These are phyloP conservation scores for Carterocephalus palaemon DNA, from an alignment of 2,888 invertebrate genomes.

Conservation along the genomic window DNA sequence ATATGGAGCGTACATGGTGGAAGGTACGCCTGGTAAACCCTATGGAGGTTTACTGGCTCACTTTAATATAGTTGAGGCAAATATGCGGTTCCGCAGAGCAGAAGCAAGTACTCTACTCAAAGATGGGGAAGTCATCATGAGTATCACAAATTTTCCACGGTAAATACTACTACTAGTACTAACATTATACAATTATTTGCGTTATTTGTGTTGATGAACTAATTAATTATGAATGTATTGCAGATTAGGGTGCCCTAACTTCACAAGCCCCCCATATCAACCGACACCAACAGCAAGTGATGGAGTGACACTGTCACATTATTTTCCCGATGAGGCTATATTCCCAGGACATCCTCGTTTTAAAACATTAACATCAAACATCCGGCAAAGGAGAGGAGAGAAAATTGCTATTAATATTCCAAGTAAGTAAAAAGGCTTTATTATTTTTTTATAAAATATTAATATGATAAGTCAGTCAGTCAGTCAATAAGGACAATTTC, in stretches of 20 bases:
- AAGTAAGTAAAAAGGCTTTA: slow-evolving; percentile 75
- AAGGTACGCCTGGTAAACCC: slow-evolving; percentile 98
- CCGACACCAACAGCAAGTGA: slow-evolving; percentile 80
- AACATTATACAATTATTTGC: not conserved
- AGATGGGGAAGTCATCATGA: slow-evolving; percentile 91
- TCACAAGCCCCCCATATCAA: slow-evolving; percentile 86
- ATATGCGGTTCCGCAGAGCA: slow-evolving; percentile 94
- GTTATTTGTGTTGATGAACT: not conserved
- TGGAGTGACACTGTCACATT: slow-evolving; percentile 88
- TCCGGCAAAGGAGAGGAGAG: slow-evolving; percentile 92
- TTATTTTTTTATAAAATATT: slow-evolving; percentile 7
- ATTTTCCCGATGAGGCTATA: slow-evolving; percentile 97
- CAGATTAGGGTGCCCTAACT: slow-evolving; percentile 92
- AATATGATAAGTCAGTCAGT: no score
- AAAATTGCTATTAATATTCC: slow-evolving; percentile 98
- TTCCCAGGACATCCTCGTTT: slow-evolving; percentile 97
- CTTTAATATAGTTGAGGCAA: slow-evolving; percentile 98
- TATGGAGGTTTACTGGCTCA: slow-evolving; percentile 97
- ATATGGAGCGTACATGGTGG: slow-evolving; percentile 99
- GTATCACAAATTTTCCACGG: slow-evolving; percentile 96
- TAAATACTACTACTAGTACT: no score
- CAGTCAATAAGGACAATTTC: no score
- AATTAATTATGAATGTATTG: no score
- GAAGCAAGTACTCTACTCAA: slow-evolving; percentile 88
- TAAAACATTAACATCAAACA: slow-evolving; percentile 94